phyloP scores from a whole-genome alignment of 2,113 vertebrate genomes.

The Bubo blakistoni region DNA sequence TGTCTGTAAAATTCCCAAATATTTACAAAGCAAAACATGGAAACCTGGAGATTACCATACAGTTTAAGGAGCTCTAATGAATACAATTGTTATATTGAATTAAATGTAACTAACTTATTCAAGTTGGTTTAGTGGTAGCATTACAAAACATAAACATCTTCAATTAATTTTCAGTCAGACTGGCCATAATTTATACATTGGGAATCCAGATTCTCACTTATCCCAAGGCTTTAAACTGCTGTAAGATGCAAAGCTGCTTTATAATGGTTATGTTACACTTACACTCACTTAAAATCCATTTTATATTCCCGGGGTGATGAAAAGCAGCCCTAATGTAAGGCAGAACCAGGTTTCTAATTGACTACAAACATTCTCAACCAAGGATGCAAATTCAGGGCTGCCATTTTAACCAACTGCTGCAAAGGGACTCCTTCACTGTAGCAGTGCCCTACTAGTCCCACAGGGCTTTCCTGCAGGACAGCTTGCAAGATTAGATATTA shows the following conservation, averaged over 20 bases:
- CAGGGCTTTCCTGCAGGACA: background rate
- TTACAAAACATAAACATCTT: background rate
- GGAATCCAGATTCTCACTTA: background rate
- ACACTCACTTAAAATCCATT: conserved; percentile 1
- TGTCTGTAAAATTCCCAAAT: conserved; percentile 4
- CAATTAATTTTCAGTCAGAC: background rate
- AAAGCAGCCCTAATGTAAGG: background rate
- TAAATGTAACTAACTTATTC: background rate
- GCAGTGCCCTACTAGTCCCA: background rate
- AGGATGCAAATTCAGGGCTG: background rate
- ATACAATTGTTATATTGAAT: background rate
- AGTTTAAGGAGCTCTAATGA: conserved; percentile 29
- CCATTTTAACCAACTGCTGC: background rate
- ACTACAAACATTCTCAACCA: background rate
- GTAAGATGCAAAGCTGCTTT: background rate
- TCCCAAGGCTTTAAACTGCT: background rate
- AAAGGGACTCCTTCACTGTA: background rate
- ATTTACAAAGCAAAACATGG: conserved; percentile 23
- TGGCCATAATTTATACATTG: background rate
- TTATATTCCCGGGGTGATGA: background rate
- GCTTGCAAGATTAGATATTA: background rate
- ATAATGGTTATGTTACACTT: conserved; percentile 7
- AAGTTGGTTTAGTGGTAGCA: background rate
- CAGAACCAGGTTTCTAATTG: background rate
- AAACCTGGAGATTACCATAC: conserved; percentile 11